Evolutionary conservation across 2,888 invertebrate genomes (phyloP), one percentile per base, ranked within the genome.

Genomic region (Entomobrya multifasciata): DNA sequence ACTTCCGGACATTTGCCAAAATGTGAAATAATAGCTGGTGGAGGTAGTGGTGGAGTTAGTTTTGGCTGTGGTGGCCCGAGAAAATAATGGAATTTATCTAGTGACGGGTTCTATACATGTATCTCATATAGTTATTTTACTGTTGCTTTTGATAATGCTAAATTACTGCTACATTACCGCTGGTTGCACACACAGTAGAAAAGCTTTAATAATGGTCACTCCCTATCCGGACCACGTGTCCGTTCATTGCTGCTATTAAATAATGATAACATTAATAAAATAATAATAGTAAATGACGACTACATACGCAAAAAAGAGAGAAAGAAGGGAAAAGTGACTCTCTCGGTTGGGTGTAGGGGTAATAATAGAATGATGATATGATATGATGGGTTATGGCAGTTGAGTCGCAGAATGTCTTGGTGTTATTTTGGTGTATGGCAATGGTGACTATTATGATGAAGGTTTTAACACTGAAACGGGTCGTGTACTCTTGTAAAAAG

Each of bases 1-100:
- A 84, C 84, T 84, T 84, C 84, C 84, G 84, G 84, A 84, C 44
- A 57, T 83, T 76, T 70, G 55, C 81, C 70, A 81, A 81, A 76
- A 76, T 20, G 60, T 41, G 81, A 81, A 81, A 81, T 70, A 65
- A 70, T 52, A 47, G 52, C 27, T n/a, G 25, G 72, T 70, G 13
- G 67, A 11, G 13, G 5, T 20, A 6, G 47, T 70, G 25, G 6
- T 44, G 10, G 1, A 27, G 72, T 30, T 72, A 72, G 27, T 72
- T 52, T 49, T 49, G 17, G n/a, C 30, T 62, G 72, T n/a, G 52
- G 49, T 72, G 72, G 27, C 20, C n/a, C 10, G 22, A 36, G 4
- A 52, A 52, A 17, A 52, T n/a, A 52, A 52, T 36, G 36, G 36
- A 36, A 36, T 36, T 36, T 36, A 36, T 8, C 36, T 36, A 36